These are phyloP conservation scores for Bicyclus anynana DNA, from an alignment of 1,140 invertebrate species.

Conservation along the genomic window DNA sequence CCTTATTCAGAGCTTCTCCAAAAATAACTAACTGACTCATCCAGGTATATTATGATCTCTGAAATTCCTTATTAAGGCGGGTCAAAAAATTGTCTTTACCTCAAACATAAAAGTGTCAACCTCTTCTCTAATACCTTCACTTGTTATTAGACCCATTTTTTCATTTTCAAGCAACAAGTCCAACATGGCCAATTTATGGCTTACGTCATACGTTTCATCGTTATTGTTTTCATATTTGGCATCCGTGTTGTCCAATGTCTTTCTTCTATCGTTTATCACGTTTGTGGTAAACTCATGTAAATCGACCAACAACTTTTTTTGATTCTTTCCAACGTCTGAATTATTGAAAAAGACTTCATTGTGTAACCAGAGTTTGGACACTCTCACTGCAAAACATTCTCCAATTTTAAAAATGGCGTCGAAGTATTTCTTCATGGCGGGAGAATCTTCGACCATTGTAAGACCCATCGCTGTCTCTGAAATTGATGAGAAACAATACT, in stretches of 20 bases:
- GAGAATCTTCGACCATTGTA: not conserved
- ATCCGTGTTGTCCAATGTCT: not conserved
- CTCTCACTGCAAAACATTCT: not conserved
- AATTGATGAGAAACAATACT: no score
- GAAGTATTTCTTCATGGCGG: not conserved
- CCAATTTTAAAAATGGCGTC: not conserved
- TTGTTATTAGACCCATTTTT: not conserved
- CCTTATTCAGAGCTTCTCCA: no score
- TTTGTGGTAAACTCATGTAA: constrained; percentile 4
- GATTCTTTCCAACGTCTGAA: not conserved
- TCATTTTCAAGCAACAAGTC: constrained; percentile 6
- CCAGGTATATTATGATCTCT: no score
- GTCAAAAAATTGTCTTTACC: no score
- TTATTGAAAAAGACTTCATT: not conserved
- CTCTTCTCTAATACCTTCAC: constrained; percentile 2
- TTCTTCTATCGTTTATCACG: not conserved
- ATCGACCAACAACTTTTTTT: not conserved
- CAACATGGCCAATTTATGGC: not conserved
- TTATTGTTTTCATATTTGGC: not conserved
- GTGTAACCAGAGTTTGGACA: not conserved
- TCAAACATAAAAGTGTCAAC: constrained; percentile 10
- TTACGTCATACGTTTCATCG: not conserved
- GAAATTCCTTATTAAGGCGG: no score
- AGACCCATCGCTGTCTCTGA: constrained; percentile 10
- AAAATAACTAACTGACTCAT: no score